Conservation (phyloP, 2,113 vertebrate genomes). For the Corythornis vintsioides region DNA sequence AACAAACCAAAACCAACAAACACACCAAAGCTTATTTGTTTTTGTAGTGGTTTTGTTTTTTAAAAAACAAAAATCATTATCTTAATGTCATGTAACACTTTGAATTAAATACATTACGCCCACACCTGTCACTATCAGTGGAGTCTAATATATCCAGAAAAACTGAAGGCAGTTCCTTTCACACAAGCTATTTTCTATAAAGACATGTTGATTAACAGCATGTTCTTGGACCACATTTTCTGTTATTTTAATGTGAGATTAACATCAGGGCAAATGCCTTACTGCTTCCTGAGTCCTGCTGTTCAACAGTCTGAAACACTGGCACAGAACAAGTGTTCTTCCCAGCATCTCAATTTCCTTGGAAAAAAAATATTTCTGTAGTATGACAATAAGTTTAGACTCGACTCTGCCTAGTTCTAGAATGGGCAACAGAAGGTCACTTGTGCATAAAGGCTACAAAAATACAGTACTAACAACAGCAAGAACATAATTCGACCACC, state of each 20-base stretch:
- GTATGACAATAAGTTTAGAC: not conserved
- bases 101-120: not conserved
- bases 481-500: not conserved
- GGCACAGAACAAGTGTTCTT: not conserved
- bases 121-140: not conserved
- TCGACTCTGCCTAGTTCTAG: not conserved
- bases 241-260: not conserved
- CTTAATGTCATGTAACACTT: not conserved
- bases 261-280: not conserved
- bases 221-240: slow-evolving; percentile 21
- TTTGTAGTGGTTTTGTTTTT: not conserved
- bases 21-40: not conserved
- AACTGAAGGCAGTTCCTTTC: not conserved
- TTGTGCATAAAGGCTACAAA: not conserved
- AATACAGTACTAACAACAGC: not conserved
- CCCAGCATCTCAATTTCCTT: not conserved
- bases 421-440: not conserved
- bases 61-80: not conserved
- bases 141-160: not conserved
- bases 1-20: too few relatives aligned
- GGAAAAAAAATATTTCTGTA: not conserved
- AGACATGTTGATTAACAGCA: slow-evolving; percentile 2
- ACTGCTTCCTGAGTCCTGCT: slow-evolving; percentile 35
- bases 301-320: slow-evolving; percentile 5
- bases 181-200: not conserved